These are phyloP conservation scores for Quadriops clusia DNA, from an alignment of 2,888 invertebrate species.

Conservation along the genomic window DNA sequence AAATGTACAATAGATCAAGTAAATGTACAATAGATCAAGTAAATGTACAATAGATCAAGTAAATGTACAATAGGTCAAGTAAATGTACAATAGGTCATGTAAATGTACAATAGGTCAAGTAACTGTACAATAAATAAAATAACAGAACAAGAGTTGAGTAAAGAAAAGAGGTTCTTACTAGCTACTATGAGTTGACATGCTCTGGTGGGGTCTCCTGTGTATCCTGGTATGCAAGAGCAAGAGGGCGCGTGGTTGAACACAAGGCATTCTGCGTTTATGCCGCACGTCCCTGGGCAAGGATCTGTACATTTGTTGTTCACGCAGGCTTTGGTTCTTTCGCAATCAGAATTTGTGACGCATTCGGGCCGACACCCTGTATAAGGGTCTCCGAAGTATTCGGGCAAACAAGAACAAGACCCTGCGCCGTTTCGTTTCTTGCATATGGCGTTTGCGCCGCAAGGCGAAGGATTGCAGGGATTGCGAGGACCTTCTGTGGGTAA, in stretches of 20 bases:
- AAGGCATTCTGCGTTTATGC: constrained; percentile 44
- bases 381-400: constrained; percentile 53
- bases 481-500: constrained; percentile 36
- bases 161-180: constrained; percentile 26
- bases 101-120: too few relatives aligned
- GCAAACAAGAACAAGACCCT: constrained; percentile 51
- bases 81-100: too few relatives aligned
- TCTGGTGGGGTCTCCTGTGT: constrained; percentile 48
- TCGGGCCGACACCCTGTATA: constrained; percentile 56
- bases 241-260: constrained; percentile 56
- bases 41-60: too few relatives aligned
- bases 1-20: too few relatives aligned
- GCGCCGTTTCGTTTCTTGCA: constrained; percentile 52
- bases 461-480: constrained; percentile 50
- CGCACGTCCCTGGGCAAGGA: constrained; percentile 48
- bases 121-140: too few relatives aligned
- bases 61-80: too few relatives aligned
- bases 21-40: too few relatives aligned
- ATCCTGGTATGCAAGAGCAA: constrained; percentile 48
- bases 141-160: constrained; percentile 1
- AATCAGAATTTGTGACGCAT: constrained; percentile 55
- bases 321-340: constrained; percentile 50
- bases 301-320: constrained; percentile 54
- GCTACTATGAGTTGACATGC: constrained; percentile 32
- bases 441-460: constrained; percentile 55